A percentile compares a stretch with the other conserved stretches of the same genome.
Evolutionary conservation across 2,113 vertebrate species (phyloP).

Genomic region (Paradisaea rubra): DNA sequence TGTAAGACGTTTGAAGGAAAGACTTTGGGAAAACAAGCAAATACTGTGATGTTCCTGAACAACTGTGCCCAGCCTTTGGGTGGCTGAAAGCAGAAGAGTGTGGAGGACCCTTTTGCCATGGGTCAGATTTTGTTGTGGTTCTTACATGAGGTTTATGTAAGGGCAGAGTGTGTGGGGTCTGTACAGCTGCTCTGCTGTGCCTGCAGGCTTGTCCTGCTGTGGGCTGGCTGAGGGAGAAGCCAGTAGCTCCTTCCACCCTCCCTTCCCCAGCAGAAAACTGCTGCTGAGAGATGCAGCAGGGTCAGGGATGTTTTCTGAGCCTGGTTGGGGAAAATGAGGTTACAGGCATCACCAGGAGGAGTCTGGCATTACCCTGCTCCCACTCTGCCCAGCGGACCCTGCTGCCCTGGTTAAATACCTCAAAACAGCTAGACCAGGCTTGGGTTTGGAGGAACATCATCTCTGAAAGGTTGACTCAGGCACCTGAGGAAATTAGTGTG

Average conservation of each 20-base stretch:
- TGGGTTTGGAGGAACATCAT: neutral
- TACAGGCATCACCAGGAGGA: neutral
- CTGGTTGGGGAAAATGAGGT: neutral
- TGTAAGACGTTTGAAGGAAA: neutral
- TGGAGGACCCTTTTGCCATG: neutral
- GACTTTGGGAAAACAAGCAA: neutral
- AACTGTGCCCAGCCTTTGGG: neutral
- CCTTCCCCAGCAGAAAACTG: neutral
- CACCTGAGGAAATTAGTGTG: neutral
- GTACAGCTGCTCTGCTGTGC: neutral
- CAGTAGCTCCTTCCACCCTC: neutral
- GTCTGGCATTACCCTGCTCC: neutral
- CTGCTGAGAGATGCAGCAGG: neutral
- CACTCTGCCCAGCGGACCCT: neutral
- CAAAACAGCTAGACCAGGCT: neutral
- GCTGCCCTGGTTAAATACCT: neutral
- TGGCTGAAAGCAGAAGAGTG: neutral
- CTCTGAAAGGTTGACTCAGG: neutral
- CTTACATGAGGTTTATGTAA: neutral
- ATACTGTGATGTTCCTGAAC: neutral
- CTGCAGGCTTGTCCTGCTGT: neutral
- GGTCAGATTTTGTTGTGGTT: neutral
- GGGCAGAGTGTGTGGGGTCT: accelerated
- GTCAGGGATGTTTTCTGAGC: neutral
- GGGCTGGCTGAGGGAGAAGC: neutral